Conservation (phyloP, 2,797 vertebrate species). For the Alauda arvensis region DNA sequence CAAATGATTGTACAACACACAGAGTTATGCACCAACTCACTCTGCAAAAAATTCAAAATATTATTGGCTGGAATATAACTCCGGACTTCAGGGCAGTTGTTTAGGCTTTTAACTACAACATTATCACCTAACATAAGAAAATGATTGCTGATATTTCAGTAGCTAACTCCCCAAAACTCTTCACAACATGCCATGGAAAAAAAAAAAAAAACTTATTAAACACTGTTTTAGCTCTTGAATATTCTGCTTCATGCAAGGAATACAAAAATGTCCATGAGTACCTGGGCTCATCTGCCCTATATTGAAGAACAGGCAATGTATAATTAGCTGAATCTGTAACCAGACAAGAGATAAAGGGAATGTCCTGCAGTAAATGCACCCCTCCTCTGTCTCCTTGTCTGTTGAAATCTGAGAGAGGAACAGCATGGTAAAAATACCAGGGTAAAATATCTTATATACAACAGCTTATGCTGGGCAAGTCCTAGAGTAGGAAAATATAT, state of each 20-base stretch:
- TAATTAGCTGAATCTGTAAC: background rate
- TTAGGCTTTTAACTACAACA: background rate
- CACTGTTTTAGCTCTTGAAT: background rate
- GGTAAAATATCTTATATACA: background rate
- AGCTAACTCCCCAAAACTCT: background rate
- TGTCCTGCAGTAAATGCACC: background rate
- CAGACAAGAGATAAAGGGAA: background rate
- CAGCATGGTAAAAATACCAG: background rate
- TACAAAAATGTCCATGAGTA: background rate
- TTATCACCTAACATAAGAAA: background rate
- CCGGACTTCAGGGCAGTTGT: background rate
- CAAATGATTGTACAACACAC: background rate
- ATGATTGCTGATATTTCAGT: background rate
- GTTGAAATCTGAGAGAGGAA: background rate
- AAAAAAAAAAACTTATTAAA: background rate
- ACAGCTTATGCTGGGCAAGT: background rate
- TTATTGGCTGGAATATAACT: background rate
- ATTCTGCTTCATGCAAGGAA: background rate
- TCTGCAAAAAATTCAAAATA: background rate
- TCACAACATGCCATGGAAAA: background rate
- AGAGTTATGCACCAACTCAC: background rate
- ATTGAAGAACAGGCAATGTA: background rate
- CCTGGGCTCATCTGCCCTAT: background rate
- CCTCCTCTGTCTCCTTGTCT: background rate
- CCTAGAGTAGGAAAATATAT: background rate